A percentile compares a stretch with the other conserved stretches of the same genome.
These are phyloP conservation scores for Callaeas wilsoni DNA, from an alignment of 2,113 vertebrate species.

Conservation along the genomic window DNA sequence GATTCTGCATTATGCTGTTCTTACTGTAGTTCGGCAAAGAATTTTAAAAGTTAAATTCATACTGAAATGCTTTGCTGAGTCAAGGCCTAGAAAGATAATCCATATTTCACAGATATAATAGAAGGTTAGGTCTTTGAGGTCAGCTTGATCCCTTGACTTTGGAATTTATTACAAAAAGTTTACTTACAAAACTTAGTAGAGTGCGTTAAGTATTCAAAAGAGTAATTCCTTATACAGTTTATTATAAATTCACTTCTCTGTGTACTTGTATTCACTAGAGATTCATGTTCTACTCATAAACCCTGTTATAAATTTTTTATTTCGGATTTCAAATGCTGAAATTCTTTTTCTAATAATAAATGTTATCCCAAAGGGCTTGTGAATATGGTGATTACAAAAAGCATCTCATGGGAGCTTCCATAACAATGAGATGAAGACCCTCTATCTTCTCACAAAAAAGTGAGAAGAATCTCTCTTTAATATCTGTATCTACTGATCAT, in stretches of 20 bases:
- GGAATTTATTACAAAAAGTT: neutral
- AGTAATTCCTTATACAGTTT: conserved; percentile 32
- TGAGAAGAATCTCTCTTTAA: neutral
- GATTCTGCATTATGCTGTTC: neutral
- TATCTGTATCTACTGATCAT: neutral
- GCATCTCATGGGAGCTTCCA: neutral
- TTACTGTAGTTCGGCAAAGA: neutral
- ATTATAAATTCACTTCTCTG: conserved; percentile 65
- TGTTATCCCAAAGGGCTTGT: conserved; percentile 29
- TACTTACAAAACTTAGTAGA: conserved; percentile 15
- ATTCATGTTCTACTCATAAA: conserved; percentile 63
- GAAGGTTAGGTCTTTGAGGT: neutral
- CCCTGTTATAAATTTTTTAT: conserved; percentile 61
- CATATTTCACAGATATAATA: neutral
- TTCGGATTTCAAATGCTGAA: conserved; percentile 62
- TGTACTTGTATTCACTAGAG: conserved; percentile 46
- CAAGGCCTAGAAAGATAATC: neutral
- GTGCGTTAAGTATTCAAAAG: conserved; percentile 44
- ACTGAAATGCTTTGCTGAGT: neutral
- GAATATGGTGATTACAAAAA: conserved; percentile 46
- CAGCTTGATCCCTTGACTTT: conserved; percentile 4
- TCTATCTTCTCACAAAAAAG: neutral
- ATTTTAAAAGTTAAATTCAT: neutral
- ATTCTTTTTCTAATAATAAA: conserved; percentile 58
- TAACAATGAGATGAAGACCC: neutral